phyloP scores from a whole-genome alignment of 2,797 vertebrate species.

The Brachymystax lenok region DNA sequence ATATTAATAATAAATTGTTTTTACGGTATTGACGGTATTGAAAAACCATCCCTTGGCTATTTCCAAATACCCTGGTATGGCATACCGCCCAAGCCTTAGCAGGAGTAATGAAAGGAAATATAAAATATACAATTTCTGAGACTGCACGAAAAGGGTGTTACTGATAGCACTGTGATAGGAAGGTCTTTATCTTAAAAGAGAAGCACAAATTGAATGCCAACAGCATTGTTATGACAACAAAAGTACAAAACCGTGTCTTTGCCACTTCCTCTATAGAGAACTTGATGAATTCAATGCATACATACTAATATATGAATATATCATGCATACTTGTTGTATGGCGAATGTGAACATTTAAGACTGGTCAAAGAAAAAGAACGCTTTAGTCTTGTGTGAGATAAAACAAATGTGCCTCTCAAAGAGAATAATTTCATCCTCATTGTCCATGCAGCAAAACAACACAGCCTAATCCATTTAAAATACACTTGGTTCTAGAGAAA shows the following conservation, averaged over 20 bases:
- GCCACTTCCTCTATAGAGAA: not conserved
- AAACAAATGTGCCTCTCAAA: not conserved
- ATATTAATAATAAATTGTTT: too few species aligned
- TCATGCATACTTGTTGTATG: not conserved
- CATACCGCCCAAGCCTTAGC: not conserved
- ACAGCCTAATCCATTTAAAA: conserved; percentile 3
- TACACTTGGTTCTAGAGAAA: conserved; percentile 6
- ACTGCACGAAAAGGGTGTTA: not conserved
- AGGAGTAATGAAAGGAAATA: not conserved
- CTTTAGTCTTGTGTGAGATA: not conserved
- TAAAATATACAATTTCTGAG: not conserved
- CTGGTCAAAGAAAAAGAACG: not conserved
- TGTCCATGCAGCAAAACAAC: not conserved
- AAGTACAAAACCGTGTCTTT: not conserved
- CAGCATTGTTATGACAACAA: not conserved
- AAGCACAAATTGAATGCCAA: not conserved
- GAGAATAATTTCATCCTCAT: not conserved
- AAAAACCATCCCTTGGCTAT: too few species aligned
- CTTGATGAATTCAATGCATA: not conserved
- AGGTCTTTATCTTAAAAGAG: not conserved
- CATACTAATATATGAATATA: not conserved
- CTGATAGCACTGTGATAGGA: not conserved
- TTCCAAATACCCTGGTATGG: not conserved
- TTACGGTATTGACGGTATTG: too few species aligned
- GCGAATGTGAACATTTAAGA: not conserved